These are phyloP conservation scores for Drosophila tsacasi DNA, from an alignment of 1,140 invertebrate genomes.

Conservation along the genomic window DNA sequence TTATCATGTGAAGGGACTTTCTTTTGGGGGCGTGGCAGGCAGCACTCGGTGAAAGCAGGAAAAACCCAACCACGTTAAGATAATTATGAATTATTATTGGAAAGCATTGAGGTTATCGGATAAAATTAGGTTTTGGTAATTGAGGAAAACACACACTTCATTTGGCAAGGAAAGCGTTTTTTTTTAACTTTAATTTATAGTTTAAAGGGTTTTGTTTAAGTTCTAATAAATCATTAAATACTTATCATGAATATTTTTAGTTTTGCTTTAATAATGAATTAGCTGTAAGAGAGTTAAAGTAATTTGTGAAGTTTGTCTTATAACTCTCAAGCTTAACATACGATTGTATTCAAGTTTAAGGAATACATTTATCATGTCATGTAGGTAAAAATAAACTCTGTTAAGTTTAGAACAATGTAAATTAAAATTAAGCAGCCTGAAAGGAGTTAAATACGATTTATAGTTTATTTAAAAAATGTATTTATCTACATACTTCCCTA, in stretches of 20 bases:
- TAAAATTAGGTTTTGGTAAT: conserved; percentile 5
- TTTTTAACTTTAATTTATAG: neutral
- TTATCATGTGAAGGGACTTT: conserved; percentile 54
- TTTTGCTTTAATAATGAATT: neutral
- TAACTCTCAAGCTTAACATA: neutral
- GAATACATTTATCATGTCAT: neutral
- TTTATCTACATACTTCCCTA: neutral
- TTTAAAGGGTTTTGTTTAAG: neutral
- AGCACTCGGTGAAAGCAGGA: neutral
- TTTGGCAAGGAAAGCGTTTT: neutral
- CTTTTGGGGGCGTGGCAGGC: conserved; percentile 40
- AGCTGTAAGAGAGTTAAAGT: neutral
- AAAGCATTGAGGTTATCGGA: conserved; percentile 3
- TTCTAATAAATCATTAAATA: neutral
- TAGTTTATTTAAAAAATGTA: neutral
- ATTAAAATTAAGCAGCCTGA: neutral
- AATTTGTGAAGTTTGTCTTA: neutral
- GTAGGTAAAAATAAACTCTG: no score
- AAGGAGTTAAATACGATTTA: neutral
- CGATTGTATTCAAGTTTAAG: neutral
- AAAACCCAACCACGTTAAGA: conserved; percentile 17
- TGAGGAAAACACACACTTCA: conserved; percentile 6
- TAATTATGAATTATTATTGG: conserved; percentile 50
- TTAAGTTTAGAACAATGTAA: neutral
- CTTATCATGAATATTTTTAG: neutral